Evolutionary conservation across 1,140 invertebrate genomes (phyloP), one percentile per base, ranked within the genome.

Genomic region (Diorhabda carinulata): DNA sequence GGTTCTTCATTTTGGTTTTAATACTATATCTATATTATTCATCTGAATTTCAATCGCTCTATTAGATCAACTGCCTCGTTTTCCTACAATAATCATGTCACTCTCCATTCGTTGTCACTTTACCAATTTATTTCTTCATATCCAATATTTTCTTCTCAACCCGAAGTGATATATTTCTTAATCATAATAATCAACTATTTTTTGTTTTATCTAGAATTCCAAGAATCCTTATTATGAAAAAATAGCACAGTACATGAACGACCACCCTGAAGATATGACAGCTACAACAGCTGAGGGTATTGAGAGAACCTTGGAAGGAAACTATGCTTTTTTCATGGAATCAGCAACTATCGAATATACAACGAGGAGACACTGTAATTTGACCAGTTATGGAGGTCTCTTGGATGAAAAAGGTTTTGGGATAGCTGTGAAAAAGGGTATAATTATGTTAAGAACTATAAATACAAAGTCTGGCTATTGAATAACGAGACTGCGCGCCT

Each of bases 341-440:
- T 94, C 92, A 1, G 89, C 92, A 1, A 88, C 90, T 3, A 92
- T 96, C 72, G 91, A 96, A 77, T 97, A 94, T 78, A 87, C 89
- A 56, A 86, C 87, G 0, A 90, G 94, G 78, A 86, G 92, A 43
- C 85, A 93, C 70, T 97, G 95, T 76, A 86, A 92, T 74, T 82
- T 97, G 0, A 88, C 88, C 1, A 89, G 90, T 82, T 86, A 96
- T 52, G 93, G 93, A 2, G 88, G 88, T 56, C 64, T 60, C 6
- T 43, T 74, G n/a, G 92, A 95, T 79, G 86, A 88, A 3, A 95
- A 95, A 79, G 90, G 91, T 61, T 94, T 94, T 73, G 92, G 91
- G 4, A 93, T 94, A 62, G 92, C 90, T 2, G 89, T 92, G 85
- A 86, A 84, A 69, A 92, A 91, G 84, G 84, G 66, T 68, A 52